Base-by-base conservation (phyloP, 2,888 invertebrate genomes). In the Pyrocoelia pectoralis region DNA sequence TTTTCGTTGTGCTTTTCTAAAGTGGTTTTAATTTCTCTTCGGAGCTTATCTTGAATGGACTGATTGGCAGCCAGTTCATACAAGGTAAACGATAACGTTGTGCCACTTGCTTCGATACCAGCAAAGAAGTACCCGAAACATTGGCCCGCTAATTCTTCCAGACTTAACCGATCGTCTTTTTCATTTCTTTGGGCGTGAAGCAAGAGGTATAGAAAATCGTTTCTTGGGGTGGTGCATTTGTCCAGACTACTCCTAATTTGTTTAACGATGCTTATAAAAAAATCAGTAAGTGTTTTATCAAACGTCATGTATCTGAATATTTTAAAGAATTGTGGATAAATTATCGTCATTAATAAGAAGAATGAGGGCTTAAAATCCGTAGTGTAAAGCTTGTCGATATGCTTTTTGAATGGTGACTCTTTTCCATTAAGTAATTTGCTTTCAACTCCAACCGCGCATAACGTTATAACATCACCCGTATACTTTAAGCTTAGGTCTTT, bases 101-200 rank as follows among this genome's bases (percentile, higher is more conserved):
- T 73, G 1, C 81, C 78, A 0, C 82, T 80, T 0, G 83, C 83
- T 59, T 83, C 82, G 64, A 79, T 82, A 1, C 82, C 83, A 13
- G 82, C 83, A 1, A 79, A 17, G 57, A 81, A 82, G 65, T 84
- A 82, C 0, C 82, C 75, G 0, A 81, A 68, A 1, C 76, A 70
- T 17, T 82, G 79, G 0, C 81, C 75, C 1, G 41, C 40, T 5
- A 56, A 19, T 48, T 56, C 24, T 24, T 24, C 24, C 24, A 24
- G 6, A 24, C 24, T 24, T 6, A 24, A 24, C 24, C 4, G 24
- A 24, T 6, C 4, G 3, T 24, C 6, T 5, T 6, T 24, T 24
- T 24, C 24, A 5, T 6, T 6, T 3, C 6, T 24, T 24, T 3
- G 6, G 6, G 24, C 6, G 4, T 24, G 4, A 6, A 24, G 24